These are phyloP conservation scores for Notodonta dromedarius DNA, from an alignment of 2,888 invertebrate genomes.

Conservation along the genomic window DNA sequence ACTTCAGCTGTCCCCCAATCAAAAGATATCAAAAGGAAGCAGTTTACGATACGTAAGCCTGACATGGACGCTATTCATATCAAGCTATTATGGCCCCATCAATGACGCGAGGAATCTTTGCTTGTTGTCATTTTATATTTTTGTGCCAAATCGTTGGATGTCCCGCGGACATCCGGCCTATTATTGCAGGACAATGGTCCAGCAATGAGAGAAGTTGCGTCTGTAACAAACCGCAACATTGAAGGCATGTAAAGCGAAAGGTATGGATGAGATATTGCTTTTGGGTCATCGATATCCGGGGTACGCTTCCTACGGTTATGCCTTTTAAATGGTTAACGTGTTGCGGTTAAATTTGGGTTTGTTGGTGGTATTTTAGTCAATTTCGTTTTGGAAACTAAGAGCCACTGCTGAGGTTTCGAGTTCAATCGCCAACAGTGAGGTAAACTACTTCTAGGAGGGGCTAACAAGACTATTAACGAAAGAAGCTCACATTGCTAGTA, in stretches of 20 bases:
- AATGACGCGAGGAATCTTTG: constrained; percentile 63
- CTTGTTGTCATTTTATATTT: constrained; percentile 75
- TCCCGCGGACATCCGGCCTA: constrained; percentile 68
- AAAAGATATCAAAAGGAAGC: constrained; percentile 45
- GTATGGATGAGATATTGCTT: constrained; percentile 30
- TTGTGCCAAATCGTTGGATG: constrained; percentile 58
- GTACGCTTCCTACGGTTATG: constrained; percentile 13
- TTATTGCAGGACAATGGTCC: constrained; percentile 54
- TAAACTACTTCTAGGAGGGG: no score
- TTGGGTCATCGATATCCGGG: constrained; percentile 38
- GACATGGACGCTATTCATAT: constrained; percentile 48
- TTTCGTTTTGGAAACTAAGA: neutral
- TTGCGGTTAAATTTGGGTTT: no score
- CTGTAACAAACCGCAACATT: constrained; percentile 61
- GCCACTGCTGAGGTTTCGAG: no score
- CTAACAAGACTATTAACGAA: no score
- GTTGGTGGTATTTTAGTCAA: no score
- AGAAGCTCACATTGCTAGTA: no score
- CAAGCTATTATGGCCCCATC: constrained; percentile 52
- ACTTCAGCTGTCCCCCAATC: constrained; percentile 39
- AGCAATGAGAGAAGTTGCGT: constrained; percentile 53
- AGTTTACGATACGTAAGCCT: constrained; percentile 35
- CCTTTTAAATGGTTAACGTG: neutral
- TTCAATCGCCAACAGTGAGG: no score
- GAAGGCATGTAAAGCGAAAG: constrained; percentile 31